A percentile compares a stretch with the other conserved stretches of the same genome.
These are phyloP conservation scores for Hoplias malabaricus DNA, from an alignment of 2,113 vertebrate species.

Conservation along the genomic window DNA sequence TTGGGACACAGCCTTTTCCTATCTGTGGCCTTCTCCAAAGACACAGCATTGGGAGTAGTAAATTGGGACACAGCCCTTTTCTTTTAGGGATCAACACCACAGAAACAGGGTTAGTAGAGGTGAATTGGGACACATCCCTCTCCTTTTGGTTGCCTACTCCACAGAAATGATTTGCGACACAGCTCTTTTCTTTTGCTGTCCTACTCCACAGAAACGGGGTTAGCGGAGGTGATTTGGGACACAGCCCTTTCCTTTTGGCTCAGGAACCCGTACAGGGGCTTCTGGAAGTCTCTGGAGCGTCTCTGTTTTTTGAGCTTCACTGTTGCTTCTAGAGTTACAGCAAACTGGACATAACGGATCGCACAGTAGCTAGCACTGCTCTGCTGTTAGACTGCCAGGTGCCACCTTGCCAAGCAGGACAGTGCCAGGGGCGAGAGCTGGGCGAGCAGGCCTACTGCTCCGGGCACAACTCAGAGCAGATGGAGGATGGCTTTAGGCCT, in stretches of 20 bases:
- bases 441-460: neutral
- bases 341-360: neutral
- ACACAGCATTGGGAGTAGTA: no score
- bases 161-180: no score
- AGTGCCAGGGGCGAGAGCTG: conserved; percentile 55
- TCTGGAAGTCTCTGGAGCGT: neutral
- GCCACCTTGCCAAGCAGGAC: conserved; percentile 60
- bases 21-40: no score
- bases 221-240: neutral
- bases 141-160: no score
- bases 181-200: no score
- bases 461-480: conserved; percentile 23
- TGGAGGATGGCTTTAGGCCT: conserved; percentile 38
- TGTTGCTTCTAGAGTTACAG: neutral
- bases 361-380: conserved; percentile 19
- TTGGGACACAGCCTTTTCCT: no score
- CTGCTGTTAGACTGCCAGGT: conserved; percentile 48
- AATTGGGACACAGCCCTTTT: no score
- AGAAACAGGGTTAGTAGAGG: no score
- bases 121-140: no score
- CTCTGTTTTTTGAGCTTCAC: neutral
- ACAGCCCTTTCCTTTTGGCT: neutral
- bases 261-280: neutral
- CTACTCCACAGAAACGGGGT: neutral
- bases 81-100: no score